Evolutionary conservation across 1,140 invertebrate species (phyloP).

Genomic region (Temnothorax nylanderi): DNA sequence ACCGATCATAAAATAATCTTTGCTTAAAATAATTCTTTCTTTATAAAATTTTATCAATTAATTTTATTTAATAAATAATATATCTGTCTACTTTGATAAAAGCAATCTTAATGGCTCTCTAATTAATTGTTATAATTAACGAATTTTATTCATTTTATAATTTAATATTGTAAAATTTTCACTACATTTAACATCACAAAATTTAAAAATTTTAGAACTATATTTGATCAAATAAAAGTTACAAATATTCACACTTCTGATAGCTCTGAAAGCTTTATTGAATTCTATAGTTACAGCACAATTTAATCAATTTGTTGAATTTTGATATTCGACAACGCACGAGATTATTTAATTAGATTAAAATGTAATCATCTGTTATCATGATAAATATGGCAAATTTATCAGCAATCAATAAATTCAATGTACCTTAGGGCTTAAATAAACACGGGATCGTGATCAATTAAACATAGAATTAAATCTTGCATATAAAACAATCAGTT

Average conservation of each 20-base stretch:
- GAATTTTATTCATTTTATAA: not conserved
- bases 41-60: not conserved
- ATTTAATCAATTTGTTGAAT: constrained; percentile 11
- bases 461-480: not conserved
- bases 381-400: constrained; percentile 5
- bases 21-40: not conserved
- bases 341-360: not conserved
- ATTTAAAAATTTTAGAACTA: not conserved
- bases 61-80: not conserved
- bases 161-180: not conserved
- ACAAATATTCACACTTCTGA: not conserved
- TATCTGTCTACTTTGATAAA: not conserved
- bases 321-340: not conserved
- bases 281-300: not conserved
- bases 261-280: not conserved
- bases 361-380: not conserved
- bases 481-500: not conserved
- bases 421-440: not conserved
- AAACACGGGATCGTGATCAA: not conserved
- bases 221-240: not conserved
- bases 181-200: not conserved
- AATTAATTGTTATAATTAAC: not conserved
- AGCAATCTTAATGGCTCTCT: not conserved
- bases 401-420: not conserved
- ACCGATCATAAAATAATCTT: not conserved